Evolutionary conservation across 2,888 invertebrate species (phyloP), one percentile per base, ranked within the genome.

Genomic region (Nymphalis urticae): DNA sequence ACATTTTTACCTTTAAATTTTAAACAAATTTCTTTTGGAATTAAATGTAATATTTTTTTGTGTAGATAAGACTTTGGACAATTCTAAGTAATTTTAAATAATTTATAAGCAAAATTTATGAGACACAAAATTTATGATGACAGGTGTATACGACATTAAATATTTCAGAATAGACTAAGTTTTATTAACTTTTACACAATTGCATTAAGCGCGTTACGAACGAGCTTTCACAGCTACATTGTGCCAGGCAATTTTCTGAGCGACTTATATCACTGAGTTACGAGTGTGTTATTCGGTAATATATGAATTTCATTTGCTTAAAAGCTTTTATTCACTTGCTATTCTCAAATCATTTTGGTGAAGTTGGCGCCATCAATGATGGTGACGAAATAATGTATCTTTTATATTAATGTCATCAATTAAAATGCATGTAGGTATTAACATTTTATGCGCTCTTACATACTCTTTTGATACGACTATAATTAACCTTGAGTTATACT

Each of bases 301-400:
- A 85, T 87, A 90, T 83, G 86, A 80, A 77, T 87, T 90, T 91
- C 89, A 91, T 91, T 91, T 89, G 84, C 85, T 88, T 91, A 90
- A 91, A 91, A 91, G 91, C 90, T 87, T 89, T 56, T 85, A 85
- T 89, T 86, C 83, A 84, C 85, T 89, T 85, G 83, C 82, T 81
- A 80, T 82, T 82, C 81, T 81, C 80, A 86, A 86, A 81, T 83
- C 84, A 82, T 84, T 88, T 78, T 82, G 81, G 80, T 81, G 78
- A 82, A 81, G 79, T 80, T 78, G 82, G 79, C 75, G 82, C 84
- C 81, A 85, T 86, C 85, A 53, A 24, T 27, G 24, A 53, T 53
- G 21, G 24, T 24, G 19, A 24, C 42, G 10, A 42, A 42, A 3
- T 9, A 42, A 9, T 0, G 13, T 42, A 13, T 42, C 13, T 42